Evolutionary conservation across 2,113 vertebrate genomes (phyloP).

Genomic region (Platysternon megacephalum): DNA sequence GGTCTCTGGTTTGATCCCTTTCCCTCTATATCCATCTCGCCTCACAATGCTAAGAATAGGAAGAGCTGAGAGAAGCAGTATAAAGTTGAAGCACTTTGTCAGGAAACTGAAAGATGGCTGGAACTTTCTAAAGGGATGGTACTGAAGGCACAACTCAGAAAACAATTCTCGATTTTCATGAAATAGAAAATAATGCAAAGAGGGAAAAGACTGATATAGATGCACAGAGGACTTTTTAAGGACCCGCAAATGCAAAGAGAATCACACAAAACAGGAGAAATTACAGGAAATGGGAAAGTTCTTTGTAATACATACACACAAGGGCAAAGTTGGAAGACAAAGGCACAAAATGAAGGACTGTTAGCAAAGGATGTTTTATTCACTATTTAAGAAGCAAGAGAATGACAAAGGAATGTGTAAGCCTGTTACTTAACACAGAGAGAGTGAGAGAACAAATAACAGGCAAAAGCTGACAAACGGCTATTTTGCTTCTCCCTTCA

Average conservation of each 20-base stretch:
- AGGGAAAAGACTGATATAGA: rapidly evolving
- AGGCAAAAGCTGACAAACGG: background rate
- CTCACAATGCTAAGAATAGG: too few relatives aligned
- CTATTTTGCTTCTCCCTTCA: too few relatives aligned
- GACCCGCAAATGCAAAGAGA: background rate
- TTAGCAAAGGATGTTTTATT: background rate
- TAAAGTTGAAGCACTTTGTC: background rate
- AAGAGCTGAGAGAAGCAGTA: background rate
- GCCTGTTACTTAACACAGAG: background rate
- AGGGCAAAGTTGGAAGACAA: background rate
- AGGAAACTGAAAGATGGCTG: background rate
- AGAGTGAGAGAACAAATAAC: background rate
- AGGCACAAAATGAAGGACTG: background rate
- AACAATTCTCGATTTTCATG: background rate
- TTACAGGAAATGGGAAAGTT: background rate
- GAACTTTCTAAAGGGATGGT: background rate
- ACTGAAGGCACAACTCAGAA: background rate
- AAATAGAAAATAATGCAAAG: background rate
- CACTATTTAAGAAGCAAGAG: background rate
- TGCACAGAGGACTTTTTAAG: background rate
- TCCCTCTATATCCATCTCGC: too few relatives aligned
- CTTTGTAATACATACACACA: background rate
- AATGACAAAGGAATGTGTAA: background rate
- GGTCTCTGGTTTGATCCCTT: too few relatives aligned
- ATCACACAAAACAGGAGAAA: background rate